phyloP scores from a whole-genome alignment of 2,888 invertebrate species.

The Acanthosepion lycidas region DNA sequence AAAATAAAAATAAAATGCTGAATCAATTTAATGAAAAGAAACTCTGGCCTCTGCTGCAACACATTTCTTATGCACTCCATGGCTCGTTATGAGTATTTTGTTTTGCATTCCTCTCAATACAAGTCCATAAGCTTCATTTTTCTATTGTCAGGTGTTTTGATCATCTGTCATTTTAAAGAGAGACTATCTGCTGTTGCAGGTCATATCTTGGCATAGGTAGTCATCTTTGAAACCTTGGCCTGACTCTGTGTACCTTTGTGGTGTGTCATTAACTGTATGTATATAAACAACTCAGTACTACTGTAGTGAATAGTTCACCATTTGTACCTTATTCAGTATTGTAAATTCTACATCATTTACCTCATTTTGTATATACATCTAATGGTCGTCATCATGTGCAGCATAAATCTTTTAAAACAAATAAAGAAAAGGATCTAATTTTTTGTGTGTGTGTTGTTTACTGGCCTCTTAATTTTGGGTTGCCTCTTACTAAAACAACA shows the following conservation, averaged over 20 bases:
- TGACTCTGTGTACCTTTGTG: conserved; percentile 45
- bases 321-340: conserved; percentile 49
- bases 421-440: conserved; percentile 41
- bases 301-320: conserved; percentile 44
- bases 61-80: conserved; percentile 61
- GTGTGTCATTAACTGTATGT: conserved; percentile 44
- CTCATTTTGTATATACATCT: conserved; percentile 48
- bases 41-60: conserved; percentile 62
- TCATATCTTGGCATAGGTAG: conserved; percentile 47
- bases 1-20: conserved; percentile 6
- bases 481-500: conserved; percentile 46
- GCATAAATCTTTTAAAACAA: conserved; percentile 47
- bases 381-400: conserved; percentile 47
- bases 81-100: conserved; percentile 51
- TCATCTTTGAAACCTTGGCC: conserved; percentile 48
- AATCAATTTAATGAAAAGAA: conserved; percentile 23
- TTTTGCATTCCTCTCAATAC: conserved; percentile 48
- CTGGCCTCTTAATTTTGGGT: conserved; percentile 38
- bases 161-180: conserved; percentile 48
- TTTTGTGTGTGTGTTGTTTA: conserved; percentile 47
- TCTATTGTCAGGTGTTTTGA: conserved; percentile 44
- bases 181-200: conserved; percentile 48
- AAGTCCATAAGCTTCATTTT: conserved; percentile 48
- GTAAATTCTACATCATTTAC: conserved; percentile 48
- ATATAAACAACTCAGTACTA: conserved; percentile 44